A percentile compares a stretch with the other conserved stretches of the same genome.
These are phyloP conservation scores for Xenopus borealis DNA, from an alignment of 2,113 vertebrate genomes.

Conservation along the genomic window DNA sequence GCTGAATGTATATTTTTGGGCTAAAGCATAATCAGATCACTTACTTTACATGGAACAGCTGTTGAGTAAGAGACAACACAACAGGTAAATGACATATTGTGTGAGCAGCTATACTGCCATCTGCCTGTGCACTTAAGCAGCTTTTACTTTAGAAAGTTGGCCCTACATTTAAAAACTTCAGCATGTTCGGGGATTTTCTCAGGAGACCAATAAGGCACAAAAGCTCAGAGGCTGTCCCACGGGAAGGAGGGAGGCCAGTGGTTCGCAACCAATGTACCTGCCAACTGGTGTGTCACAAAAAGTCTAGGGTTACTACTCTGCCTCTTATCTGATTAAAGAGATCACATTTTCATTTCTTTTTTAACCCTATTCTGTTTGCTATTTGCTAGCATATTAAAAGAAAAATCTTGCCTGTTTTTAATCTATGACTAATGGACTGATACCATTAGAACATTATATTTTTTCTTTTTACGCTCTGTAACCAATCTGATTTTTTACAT, in stretches of 20 bases:
- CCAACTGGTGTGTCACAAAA: slow-evolving; percentile 88
- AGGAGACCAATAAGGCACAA: slow-evolving; percentile 65
- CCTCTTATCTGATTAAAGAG: slow-evolving; percentile 81
- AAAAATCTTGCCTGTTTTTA: neutral
- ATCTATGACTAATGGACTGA: neutral
- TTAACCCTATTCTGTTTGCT: slow-evolving; percentile 19
- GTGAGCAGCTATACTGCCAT: slow-evolving; percentile 62
- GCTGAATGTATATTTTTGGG: neutral
- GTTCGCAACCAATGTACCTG: slow-evolving; percentile 73
- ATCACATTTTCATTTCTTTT: slow-evolving; percentile 65
- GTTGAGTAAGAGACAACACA: slow-evolving; percentile 36
- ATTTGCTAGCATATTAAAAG: neutral
- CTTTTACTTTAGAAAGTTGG: slow-evolving; percentile 67
- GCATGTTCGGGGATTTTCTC: slow-evolving; percentile 55
- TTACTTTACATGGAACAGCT: slow-evolving; percentile 48
- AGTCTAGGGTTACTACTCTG: slow-evolving; percentile 68
- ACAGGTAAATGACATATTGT: slow-evolving; percentile 49
- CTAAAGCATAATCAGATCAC: slow-evolving; percentile 2
- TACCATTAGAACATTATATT: neutral
- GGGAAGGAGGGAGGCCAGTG: slow-evolving; percentile 61
- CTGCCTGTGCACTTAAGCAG: slow-evolving; percentile 55
- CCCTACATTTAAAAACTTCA: slow-evolving; percentile 56
- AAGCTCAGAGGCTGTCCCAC: slow-evolving; percentile 66
- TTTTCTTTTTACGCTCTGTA: too few relatives aligned
- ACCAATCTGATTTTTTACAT: too few relatives aligned